Conservation (phyloP, 1,140 invertebrate species). For the Temnothorax nylanderi region DNA sequence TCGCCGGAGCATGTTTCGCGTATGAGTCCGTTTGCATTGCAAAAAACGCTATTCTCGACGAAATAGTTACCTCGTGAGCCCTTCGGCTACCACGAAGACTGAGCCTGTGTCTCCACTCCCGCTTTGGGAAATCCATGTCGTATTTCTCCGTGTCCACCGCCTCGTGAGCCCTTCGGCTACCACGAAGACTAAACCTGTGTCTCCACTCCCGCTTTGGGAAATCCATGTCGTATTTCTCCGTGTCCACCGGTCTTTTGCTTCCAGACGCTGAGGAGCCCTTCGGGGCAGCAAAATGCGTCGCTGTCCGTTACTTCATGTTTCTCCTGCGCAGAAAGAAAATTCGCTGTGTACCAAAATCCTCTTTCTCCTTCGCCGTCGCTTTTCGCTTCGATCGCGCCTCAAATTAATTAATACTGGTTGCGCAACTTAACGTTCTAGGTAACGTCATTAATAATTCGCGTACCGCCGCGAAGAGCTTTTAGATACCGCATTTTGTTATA, state of each 20-base stretch:
- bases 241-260: conserved; percentile 44
- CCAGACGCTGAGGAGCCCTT: conserved; percentile 57
- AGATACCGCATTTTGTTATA: background rate
- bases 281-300: conserved; percentile 51
- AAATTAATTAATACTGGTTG: conserved; percentile 23
- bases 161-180: conserved; percentile 85
- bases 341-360: background rate
- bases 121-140: conserved; percentile 84
- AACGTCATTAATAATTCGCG: background rate
- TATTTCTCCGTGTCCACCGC: conserved; percentile 74
- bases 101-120: conserved; percentile 87
- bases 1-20: too few relatives aligned
- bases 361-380: background rate
- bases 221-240: conserved; percentile 81
- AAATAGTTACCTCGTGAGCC: conserved; percentile 80
- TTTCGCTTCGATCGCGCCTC: background rate
- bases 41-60: background rate
- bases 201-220: conserved; percentile 87
- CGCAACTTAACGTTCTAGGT: conserved; percentile 16
- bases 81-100: conserved; percentile 87
- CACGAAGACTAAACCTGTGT: conserved; percentile 86
- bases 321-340: conserved; percentile 53
- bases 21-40: background rate
- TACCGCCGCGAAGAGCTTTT: conserved; percentile 1
- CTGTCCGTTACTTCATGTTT: conserved; percentile 74